Base-by-base conservation (phyloP, 2,888 invertebrate species). In the Caenorhabditis drosophilae region DNA sequence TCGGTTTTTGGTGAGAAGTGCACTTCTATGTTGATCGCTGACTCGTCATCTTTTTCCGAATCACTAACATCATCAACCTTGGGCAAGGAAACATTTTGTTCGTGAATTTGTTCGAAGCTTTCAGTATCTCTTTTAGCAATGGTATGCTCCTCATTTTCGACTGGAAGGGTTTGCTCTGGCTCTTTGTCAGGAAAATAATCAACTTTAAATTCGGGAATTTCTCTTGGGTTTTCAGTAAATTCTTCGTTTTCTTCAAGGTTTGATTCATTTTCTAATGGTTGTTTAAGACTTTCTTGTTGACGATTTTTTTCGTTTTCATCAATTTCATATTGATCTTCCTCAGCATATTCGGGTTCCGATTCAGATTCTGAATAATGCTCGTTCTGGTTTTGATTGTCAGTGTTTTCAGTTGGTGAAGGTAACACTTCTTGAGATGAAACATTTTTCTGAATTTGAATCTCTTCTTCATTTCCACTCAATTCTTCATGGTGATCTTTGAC, bases 331-430 rank as follows among this genome's bases (percentile, higher is more conserved):
- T 36, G 27, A 27, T 67, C 67, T 22, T 67, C 67, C 25, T 63
- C 63, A 16, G 67, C 67, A 48, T 67, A 67, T 36, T 67, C 67
- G 16, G 67, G 67, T 20, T 67, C 67, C 1, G 67, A 67, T 27
- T 63, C 63, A 42, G 45, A 52, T 18, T 60, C 56, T 3, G 41
- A 23, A 18, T 56, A 45, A 25, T 60, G 48, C 0, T 53, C 59
- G 40, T 54, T 6, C 12, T 34, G 35, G 16, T 31, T 18, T 12
- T 9, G n/a, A 36, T 4, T n/a, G n/a, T n/a, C 36, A 36, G 7
- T 36, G 16, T 9, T n/a, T n/a, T n/a, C 4, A 15, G 36, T n/a
- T 36, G 36, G 53, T 9, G 26, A 26, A 26, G n/a, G n/a, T n/a
- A n/a, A n/a, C n/a, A n/a, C n/a, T n/a, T n/a, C n/a, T n/a, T n/a